A percentile compares a stretch with the other conserved stretches of the same genome.
Evolutionary conservation across 2,113 vertebrate species (phyloP).

Genomic region (Dicaeum eximium): DNA sequence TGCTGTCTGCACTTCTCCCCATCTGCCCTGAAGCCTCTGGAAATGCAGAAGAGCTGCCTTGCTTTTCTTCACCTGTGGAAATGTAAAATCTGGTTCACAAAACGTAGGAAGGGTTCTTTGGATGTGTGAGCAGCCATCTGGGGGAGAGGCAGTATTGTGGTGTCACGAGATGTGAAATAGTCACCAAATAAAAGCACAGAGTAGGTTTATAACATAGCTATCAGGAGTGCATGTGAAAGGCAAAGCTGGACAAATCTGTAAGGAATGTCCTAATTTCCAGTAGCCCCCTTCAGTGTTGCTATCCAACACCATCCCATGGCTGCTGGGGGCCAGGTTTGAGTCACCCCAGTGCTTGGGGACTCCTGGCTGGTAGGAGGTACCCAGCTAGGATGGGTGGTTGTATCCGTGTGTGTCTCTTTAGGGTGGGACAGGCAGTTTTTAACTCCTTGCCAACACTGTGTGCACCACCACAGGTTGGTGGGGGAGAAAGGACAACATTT

Average conservation of each 20-base stretch:
- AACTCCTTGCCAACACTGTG: background rate
- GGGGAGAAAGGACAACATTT: background rate
- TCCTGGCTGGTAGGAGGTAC: rapidly evolving
- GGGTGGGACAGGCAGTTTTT: background rate
- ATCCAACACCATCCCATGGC: background rate
- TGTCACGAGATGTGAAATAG: background rate
- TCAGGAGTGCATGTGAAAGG: background rate
- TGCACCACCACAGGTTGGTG: rapidly evolving
- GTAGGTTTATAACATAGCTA: background rate
- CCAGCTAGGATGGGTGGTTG: rapidly evolving
- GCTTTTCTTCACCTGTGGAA: background rate
- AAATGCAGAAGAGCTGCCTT: background rate
- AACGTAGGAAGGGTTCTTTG: background rate
- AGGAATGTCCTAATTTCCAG: background rate
- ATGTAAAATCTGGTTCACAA: background rate
- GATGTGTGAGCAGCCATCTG: rapidly evolving
- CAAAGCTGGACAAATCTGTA: background rate
- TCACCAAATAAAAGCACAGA: background rate
- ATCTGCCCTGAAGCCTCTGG: background rate
- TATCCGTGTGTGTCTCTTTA: rapidly evolving
- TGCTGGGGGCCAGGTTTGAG: background rate
- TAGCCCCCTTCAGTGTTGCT: background rate
- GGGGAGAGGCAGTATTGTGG: background rate
- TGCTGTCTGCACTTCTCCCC: background rate
- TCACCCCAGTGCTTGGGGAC: background rate